A percentile compares a stretch with the other conserved stretches of the same genome.
Conservation (phyloP, 2,888 invertebrate genomes). For the Apamea epomidion region DNA sequence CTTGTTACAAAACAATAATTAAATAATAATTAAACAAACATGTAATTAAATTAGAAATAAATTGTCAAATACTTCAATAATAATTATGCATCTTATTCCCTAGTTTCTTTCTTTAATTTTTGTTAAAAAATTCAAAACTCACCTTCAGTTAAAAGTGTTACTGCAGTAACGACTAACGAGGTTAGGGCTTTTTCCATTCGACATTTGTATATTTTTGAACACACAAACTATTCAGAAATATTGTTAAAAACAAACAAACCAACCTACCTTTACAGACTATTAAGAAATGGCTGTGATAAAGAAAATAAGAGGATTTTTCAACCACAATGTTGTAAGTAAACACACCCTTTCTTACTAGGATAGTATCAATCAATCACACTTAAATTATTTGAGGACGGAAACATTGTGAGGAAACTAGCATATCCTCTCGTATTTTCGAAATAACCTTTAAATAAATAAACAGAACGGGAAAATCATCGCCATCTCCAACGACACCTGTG, state of each 20-base stretch:
- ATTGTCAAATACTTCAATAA: background rate
- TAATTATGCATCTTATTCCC: background rate
- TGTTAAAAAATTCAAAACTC: background rate
- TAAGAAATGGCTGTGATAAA: too few species aligned
- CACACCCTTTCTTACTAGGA: too few species aligned
- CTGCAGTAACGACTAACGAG: background rate
- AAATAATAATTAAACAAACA: background rate
- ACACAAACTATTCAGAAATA: too few species aligned
- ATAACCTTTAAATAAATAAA: constrained; percentile 17
- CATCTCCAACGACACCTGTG: background rate
- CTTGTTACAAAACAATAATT: background rate
- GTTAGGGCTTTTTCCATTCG: background rate
- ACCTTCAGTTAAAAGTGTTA: background rate
- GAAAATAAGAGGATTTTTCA: too few species aligned
- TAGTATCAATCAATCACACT: too few species aligned
- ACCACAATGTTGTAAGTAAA: too few species aligned
- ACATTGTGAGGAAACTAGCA: too few species aligned
- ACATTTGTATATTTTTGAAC: background rate
- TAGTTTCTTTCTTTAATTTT: background rate
- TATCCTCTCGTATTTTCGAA: background rate
- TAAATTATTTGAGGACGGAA: too few species aligned
- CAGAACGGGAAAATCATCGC: background rate
- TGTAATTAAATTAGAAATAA: background rate
- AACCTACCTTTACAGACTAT: too few species aligned
- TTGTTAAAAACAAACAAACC: too few species aligned